These are phyloP conservation scores for Aphyosemion australe DNA, from an alignment of 2,113 vertebrate species.

Conservation along the genomic window DNA sequence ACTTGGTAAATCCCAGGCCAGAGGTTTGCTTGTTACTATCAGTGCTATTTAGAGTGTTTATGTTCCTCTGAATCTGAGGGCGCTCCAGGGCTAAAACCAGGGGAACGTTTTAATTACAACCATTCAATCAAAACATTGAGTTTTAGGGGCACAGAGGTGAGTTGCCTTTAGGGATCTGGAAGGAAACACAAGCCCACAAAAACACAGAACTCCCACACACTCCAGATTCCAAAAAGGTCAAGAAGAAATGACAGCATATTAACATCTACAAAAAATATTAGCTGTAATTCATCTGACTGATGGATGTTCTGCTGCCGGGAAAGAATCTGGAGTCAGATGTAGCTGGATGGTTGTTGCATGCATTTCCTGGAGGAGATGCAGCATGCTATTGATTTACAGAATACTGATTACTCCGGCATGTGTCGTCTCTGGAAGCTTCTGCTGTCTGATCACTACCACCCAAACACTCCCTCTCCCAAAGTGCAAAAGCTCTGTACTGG, in stretches of 20 bases:
- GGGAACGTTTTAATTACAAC: constrained; percentile 72
- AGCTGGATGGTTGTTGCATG: constrained; percentile 9
- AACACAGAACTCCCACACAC: constrained; percentile 37
- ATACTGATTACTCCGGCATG: constrained; percentile 7
- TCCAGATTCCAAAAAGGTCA: background rate
- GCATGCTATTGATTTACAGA: constrained; percentile 28
- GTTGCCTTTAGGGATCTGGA: constrained; percentile 38
- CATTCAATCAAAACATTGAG: constrained; percentile 71
- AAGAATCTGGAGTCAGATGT: constrained; percentile 7
- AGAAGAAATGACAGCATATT: constrained; percentile 15
- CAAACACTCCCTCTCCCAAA: constrained; percentile 5
- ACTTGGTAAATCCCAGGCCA: constrained; percentile 31
- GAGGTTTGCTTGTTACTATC: constrained; percentile 29
- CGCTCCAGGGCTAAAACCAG: constrained; percentile 36
- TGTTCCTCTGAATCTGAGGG: constrained; percentile 45
- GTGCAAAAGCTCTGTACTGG: background rate
- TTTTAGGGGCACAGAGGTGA: constrained; percentile 55
- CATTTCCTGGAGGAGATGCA: constrained; percentile 18
- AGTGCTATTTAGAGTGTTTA: constrained; percentile 53
- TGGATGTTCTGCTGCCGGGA: constrained; percentile 2
- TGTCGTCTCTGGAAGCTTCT: background rate
- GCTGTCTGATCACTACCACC: constrained; percentile 3
- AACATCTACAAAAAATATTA: constrained; percentile 20
- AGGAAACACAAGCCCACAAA: constrained; percentile 45
- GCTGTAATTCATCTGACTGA: constrained; percentile 22